Evolutionary conservation across 2,888 invertebrate species (phyloP).

Genomic region (Cephus runcator): DNA sequence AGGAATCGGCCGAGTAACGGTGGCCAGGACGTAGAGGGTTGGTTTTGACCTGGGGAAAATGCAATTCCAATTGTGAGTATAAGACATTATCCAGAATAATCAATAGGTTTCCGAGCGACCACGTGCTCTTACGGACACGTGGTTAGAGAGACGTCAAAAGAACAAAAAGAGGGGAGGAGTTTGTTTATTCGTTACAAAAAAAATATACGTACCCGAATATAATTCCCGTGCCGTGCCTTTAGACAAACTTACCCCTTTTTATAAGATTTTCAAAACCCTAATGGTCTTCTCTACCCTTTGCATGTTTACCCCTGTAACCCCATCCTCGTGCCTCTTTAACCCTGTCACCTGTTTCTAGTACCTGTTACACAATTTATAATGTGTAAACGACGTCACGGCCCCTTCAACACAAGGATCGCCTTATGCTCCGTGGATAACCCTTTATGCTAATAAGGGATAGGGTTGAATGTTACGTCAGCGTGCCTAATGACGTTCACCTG

Average conservation of each 20-base stretch:
- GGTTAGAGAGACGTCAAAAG: not conserved
- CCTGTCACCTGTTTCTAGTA: not conserved
- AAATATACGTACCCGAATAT: not conserved
- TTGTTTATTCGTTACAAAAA: too few species aligned
- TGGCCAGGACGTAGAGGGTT: not conserved
- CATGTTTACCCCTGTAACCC: conserved; percentile 11
- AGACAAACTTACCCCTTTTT: not conserved
- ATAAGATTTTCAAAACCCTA: not conserved
- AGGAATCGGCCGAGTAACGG: conserved; percentile 16
- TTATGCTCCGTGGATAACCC: not conserved
- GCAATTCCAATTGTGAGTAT: not conserved
- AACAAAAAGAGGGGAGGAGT: not conserved
- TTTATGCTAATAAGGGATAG: conserved; percentile 11
- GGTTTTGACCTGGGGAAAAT: not conserved
- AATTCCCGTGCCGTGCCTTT: not conserved
- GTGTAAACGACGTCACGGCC: not conserved
- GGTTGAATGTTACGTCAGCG: not conserved
- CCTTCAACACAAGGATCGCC: not conserved
- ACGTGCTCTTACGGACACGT: not conserved
- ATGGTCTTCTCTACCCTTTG: not conserved
- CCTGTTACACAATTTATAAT: not conserved
- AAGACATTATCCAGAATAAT: not conserved
- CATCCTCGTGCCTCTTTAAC: not conserved
- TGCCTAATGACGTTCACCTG: conserved; percentile 24
- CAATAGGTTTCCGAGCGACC: not conserved